These are phyloP conservation scores for Heliocidaris tuberculata DNA, from an alignment of 35 echinoderm and acorn worm genomes.

Conservation along the genomic window DNA sequence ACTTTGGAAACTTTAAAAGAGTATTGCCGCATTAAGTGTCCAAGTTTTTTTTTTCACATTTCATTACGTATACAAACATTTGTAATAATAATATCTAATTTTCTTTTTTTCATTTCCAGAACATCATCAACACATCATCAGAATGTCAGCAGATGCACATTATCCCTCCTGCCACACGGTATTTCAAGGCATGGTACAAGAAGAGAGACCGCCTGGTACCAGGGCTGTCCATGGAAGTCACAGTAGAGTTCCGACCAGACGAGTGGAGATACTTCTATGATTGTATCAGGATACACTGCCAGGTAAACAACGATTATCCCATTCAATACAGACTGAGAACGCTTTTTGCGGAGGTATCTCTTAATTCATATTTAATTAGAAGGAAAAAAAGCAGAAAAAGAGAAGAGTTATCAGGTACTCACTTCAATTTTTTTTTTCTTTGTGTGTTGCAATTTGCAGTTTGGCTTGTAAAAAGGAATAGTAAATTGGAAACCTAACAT, in stretches of 20 bases:
- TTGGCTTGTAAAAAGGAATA: no score
- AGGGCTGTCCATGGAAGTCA: constrained; percentile 81
- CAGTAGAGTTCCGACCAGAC: constrained; percentile 90
- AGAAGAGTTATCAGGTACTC: no score
- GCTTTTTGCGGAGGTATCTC: no score
- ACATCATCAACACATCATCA: constrained; percentile 83
- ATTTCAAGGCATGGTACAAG: constrained; percentile 94
- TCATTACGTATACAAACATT: no score
- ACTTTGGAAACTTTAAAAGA: no score
- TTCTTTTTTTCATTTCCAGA: constrained; percentile 48
- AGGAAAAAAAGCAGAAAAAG: no score
- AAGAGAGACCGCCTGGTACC: constrained; percentile 88
- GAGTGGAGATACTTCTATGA: constrained; percentile 99
- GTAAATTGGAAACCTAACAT: no score
- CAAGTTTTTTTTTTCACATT: no score
- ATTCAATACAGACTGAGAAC: no score
- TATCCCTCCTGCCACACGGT: constrained; percentile 81
- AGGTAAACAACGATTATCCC: constrained; percentile 48
- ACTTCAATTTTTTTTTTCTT: background rate
- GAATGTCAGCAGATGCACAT: constrained; percentile 98
- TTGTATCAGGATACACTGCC: constrained; percentile 95
- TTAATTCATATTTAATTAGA: no score
- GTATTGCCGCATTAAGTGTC: no score
- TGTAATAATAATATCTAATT: background rate
- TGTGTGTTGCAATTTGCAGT: background rate